Base-by-base conservation (phyloP, 1,140 invertebrate species). In the Drosophila nigrodunni region DNA sequence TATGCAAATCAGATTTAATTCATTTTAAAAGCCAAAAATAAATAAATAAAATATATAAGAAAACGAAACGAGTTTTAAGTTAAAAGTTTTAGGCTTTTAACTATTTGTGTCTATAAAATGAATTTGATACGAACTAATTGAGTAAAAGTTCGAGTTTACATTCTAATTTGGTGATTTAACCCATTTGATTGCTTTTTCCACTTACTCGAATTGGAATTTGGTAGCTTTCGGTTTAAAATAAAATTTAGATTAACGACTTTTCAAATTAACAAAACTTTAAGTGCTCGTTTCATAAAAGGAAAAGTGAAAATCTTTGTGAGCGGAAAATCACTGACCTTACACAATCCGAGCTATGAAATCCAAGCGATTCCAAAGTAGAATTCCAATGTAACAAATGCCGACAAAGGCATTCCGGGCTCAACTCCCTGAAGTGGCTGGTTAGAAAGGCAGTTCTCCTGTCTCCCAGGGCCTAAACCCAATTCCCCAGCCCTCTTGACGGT, bases 1-100 rank as follows among this genome's bases (percentile, higher is more conserved):
- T 88, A 87, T 88, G 83, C 80, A 83, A 87, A 87, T 87, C 57
- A 80, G 74, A 41, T 65, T 72, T 52, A 64, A 66, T 88, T 80
- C 66, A 73, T 80, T 83, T 70, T 1, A 77, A 69, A 71, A 73
- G 76, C 78, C 71, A 73, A 75, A 37, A 59, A 30, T 30, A 30
- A 59, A 30, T 30, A 30, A 30, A 30, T 66, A 59, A 62, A 67
- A 34, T 62, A 64, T 70, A 71, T 54, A 68, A 30, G 55, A 58
- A 58, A 58, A 58, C 52, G 8, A 62, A 87, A 87, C 76, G 8
- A 80, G 83, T 79, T 86, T 74, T 50, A 49, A 41, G 59, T 55
- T 55, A 1, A 21, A 21, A 21, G 18, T 21, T 80, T 34, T 25
- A n/a, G 8, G 46, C n/a, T n/a, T n/a, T 49, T 21, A 57, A 57